Percentiles rank a stretch among this genome's conserved stretches.
These are phyloP conservation scores for Ectemnius lituratus DNA, from an alignment of 2,888 invertebrate species.

Conservation along the genomic window DNA sequence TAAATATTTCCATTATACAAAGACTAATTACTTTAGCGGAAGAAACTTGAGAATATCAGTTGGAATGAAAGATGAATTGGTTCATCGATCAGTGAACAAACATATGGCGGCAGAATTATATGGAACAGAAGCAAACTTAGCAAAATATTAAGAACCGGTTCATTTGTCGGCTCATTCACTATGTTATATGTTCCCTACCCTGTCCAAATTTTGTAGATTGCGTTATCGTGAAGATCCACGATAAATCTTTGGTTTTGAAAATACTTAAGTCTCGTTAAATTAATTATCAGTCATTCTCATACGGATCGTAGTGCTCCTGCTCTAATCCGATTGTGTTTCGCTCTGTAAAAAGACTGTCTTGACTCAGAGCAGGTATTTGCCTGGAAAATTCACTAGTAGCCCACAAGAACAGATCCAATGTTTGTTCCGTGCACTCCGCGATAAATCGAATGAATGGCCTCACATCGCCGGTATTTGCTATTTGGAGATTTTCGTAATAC, in stretches of 20 bases:
- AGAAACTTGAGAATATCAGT: not conserved
- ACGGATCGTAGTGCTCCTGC: conserved; percentile 61
- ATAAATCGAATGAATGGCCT: conserved; percentile 98
- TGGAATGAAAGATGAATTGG: not conserved
- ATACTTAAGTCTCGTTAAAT: conserved; percentile 22
- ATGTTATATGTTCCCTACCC: too few relatives aligned
- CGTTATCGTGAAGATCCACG: too few relatives aligned
- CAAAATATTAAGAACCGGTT: not conserved
- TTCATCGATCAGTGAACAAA: not conserved
- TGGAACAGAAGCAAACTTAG: not conserved
- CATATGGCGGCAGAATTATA: not conserved
- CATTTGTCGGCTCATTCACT: too few relatives aligned
- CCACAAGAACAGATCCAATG: conserved; percentile 92
- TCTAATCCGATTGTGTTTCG: conserved; percentile 66
- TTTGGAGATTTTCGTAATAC: conserved; percentile 92
- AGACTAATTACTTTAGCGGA: not conserved
- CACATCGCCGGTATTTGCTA: conserved; percentile 96
- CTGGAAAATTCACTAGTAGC: conserved; percentile 87
- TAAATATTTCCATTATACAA: conserved; percentile 1
- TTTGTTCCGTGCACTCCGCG: conserved; percentile 93
- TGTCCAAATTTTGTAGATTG: too few relatives aligned
- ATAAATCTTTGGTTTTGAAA: conserved; percentile 50
- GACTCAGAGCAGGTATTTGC: conserved; percentile 83
- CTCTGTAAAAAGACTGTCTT: conserved; percentile 66
- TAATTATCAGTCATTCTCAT: conserved; percentile 60